Conservation (phyloP, 2,888 invertebrate species). For the Trichacis sp. region DNA sequence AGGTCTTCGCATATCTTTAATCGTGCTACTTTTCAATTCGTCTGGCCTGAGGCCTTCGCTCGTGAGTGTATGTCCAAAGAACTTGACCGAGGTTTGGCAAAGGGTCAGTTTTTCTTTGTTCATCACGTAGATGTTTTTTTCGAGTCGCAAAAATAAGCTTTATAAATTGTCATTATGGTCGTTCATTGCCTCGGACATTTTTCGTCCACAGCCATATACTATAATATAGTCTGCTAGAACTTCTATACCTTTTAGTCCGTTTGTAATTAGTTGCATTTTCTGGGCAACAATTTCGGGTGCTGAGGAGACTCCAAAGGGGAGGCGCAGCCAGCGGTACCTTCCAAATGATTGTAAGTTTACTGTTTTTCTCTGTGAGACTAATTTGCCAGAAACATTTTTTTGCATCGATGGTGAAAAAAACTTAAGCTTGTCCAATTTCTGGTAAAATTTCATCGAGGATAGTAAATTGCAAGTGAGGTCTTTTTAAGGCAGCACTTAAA, state of each 20-base stretch:
- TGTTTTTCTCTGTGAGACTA: neutral
- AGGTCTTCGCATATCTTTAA: neutral
- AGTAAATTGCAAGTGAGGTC: constrained; percentile 7
- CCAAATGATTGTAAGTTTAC: neutral
- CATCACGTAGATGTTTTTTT: constrained; percentile 3
- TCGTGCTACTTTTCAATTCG: constrained; percentile 1
- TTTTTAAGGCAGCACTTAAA: constrained; percentile 1
- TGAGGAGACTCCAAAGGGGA: constrained; percentile 15
- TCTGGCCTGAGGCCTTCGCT: constrained; percentile 8
- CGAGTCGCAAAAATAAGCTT: neutral
- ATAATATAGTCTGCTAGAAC: constrained; percentile 9
- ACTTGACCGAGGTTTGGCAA: constrained; percentile 9
- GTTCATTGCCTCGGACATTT: neutral
- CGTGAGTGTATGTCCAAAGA: constrained; percentile 13
- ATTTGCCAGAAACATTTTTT: constrained; percentile 6
- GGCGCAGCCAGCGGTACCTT: constrained; percentile 10
- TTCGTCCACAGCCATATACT: constrained; percentile 3
- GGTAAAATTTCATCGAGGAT: constrained; percentile 12
- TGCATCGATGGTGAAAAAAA: constrained; percentile 13
- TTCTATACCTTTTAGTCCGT: constrained; percentile 10
- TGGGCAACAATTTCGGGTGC: constrained; percentile 17
- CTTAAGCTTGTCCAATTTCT: constrained; percentile 1
- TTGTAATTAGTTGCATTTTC: constrained; percentile 2
- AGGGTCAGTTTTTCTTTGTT: constrained; percentile 7
- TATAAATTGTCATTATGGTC: constrained; percentile 7